Conservation (phyloP, 2,113 vertebrate species). For the Engystomops pustulosus region DNA sequence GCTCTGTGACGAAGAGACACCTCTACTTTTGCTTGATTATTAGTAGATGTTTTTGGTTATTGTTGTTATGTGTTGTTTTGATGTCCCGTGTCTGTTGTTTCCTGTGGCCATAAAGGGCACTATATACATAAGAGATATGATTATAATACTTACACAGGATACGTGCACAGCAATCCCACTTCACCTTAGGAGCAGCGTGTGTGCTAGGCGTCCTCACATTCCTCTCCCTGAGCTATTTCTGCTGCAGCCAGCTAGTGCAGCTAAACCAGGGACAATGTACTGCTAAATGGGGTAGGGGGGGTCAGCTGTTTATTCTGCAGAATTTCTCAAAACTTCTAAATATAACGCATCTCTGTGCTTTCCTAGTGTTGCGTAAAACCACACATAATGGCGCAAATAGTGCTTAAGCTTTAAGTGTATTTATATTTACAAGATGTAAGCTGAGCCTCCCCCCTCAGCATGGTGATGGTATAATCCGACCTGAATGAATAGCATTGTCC, state of each 20-base stretch:
- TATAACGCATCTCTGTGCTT: not conserved
- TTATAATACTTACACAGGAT: constrained; percentile 12
- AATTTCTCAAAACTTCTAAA: not conserved
- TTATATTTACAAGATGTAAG: not conserved
- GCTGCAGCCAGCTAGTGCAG: constrained; percentile 35
- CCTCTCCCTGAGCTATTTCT: constrained; percentile 47
- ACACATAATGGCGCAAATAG: too few species aligned
- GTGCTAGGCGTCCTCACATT: constrained; percentile 29
- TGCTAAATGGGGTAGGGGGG: not conserved
- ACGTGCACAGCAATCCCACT: not conserved
- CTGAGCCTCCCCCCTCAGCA: not conserved
- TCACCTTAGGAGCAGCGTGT: constrained; percentile 2
- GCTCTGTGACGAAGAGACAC: not conserved
- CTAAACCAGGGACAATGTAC: not conserved
- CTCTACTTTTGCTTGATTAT: not conserved
- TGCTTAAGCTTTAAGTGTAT: not conserved
- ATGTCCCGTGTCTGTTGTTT: not conserved
- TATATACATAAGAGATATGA: not conserved
- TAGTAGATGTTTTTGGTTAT: not conserved
- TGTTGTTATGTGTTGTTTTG: not conserved
- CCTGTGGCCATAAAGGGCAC: too few species aligned
- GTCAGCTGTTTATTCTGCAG: not conserved
- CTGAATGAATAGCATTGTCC: constrained; percentile 55
- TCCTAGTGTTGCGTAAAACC: not conserved
- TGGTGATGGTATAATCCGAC: not conserved